Evolutionary conservation across 2,113 vertebrate genomes (phyloP).

Genomic region (Leucopternis melanops): DNA sequence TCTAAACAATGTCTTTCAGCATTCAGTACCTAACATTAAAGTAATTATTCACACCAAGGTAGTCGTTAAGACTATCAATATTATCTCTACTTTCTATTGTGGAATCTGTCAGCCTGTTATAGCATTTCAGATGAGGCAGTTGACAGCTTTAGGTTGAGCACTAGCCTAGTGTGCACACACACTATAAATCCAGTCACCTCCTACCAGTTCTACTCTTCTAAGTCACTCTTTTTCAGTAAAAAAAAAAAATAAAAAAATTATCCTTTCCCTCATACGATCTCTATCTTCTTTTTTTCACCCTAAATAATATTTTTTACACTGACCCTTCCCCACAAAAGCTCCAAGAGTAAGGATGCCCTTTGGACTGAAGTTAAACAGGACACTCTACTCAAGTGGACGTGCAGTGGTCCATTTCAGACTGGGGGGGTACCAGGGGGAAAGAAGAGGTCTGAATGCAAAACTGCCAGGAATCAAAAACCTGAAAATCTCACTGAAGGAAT

Average conservation of each 20-base stretch:
- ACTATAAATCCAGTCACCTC: neutral
- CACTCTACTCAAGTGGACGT: neutral
- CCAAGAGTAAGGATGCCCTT: neutral
- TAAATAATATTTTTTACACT: neutral
- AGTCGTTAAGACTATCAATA: neutral
- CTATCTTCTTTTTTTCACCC: neutral
- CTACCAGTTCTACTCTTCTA: neutral
- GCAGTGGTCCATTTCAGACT: neutral
- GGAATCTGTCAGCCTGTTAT: neutral
- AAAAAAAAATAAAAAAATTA: no score
- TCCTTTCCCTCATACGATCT: neutral
- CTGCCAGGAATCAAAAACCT: neutral
- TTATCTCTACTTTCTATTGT: neutral
- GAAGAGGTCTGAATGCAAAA: neutral
- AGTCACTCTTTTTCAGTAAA: neutral
- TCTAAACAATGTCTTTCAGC: neutral
- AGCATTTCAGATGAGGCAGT: neutral
- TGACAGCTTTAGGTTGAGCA: neutral
- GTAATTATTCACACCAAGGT: neutral
- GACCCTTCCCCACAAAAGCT: neutral
- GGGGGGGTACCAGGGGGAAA: neutral
- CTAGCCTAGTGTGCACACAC: neutral
- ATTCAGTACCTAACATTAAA: neutral
- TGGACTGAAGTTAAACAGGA: neutral
- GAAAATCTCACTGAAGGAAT: neutral